These are phyloP conservation scores for Varanus komodoensis DNA, from an alignment of 2,113 vertebrate species.

Conservation along the genomic window DNA sequence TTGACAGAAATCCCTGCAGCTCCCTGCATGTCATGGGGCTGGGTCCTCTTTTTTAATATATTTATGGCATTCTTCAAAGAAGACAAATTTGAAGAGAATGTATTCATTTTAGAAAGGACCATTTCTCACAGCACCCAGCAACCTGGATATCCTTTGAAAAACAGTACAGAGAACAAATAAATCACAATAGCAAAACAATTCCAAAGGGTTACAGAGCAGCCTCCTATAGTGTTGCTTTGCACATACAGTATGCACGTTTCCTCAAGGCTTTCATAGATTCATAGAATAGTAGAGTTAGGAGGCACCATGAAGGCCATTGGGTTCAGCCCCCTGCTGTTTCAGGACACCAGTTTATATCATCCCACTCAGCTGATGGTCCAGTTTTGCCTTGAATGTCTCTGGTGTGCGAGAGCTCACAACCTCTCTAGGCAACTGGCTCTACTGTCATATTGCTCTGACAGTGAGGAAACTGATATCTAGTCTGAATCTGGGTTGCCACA, in stretches of 20 bases:
- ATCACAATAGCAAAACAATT: slow-evolving; percentile 61
- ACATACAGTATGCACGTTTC: slow-evolving; percentile 52
- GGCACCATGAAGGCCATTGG: no score
- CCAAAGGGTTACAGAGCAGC: slow-evolving; percentile 40
- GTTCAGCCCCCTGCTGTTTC: no score
- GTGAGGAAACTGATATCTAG: no score
- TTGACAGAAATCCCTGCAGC: not conserved
- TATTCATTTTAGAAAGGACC: slow-evolving; percentile 36
- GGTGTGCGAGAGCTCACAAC: no score
- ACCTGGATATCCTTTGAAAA: slow-evolving; percentile 45
- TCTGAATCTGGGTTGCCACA: no score
- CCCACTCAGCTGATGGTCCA: no score
- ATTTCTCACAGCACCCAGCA: not conserved
- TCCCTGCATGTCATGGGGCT: not conserved
- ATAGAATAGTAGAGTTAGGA: no score
- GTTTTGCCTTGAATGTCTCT: no score
- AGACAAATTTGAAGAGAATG: slow-evolving; percentile 55
- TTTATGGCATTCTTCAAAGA: slow-evolving; percentile 40
- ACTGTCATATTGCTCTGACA: no score
- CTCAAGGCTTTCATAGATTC: slow-evolving; percentile 53
- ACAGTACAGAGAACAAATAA: slow-evolving; percentile 68
- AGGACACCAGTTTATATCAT: no score
- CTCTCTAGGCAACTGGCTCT: no score
- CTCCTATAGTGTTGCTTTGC: slow-evolving; percentile 39
- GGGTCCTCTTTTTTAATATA: slow-evolving; percentile 17